phyloP scores from a whole-genome alignment of 2,797 vertebrate species.

The Gallinago nigripennis region DNA sequence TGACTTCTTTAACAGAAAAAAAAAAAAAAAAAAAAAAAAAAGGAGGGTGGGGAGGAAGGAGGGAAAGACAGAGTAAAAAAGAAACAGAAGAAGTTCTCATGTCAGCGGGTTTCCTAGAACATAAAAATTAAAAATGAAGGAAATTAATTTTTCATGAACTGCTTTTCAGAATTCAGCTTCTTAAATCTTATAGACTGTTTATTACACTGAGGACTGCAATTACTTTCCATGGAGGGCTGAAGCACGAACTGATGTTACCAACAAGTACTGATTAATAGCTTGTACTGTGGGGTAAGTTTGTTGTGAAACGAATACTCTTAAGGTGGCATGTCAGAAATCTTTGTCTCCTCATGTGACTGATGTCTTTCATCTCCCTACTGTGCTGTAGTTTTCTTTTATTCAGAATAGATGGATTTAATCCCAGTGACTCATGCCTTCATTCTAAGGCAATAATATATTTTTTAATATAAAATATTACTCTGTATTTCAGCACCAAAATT shows the following conservation, averaged over 20 bases:
- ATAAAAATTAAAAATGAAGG: conserved; percentile 66
- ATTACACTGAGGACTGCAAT: conserved; percentile 39
- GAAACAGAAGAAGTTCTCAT: not conserved
- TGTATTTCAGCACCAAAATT: not conserved
- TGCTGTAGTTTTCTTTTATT: not conserved
- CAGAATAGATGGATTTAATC: not conserved
- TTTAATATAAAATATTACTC: not conserved
- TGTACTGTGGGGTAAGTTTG: not conserved
- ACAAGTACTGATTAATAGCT: conserved; percentile 46
- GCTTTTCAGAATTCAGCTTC: conserved; percentile 56
- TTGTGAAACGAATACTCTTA: not conserved
- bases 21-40: rapidly evolving
- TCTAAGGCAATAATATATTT: not conserved
- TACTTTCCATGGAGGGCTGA: conserved; percentile 7
- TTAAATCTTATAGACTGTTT: conserved; percentile 46
- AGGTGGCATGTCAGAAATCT: conserved; percentile 6
- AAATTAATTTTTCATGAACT: conserved; percentile 69
- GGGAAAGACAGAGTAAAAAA: not conserved
- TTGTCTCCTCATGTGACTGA: not conserved
- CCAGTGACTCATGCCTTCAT: not conserved
- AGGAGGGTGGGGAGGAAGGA: rapidly evolving
- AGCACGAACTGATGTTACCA: conserved; percentile 27
- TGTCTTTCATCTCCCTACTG: not conserved
- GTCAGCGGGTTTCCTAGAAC: not conserved
- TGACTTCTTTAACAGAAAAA: not conserved